A percentile compares a stretch with the other conserved stretches of the same genome.
phyloP scores from a whole-genome alignment of 2,888 invertebrate genomes.

The Andrena bicolor region DNA sequence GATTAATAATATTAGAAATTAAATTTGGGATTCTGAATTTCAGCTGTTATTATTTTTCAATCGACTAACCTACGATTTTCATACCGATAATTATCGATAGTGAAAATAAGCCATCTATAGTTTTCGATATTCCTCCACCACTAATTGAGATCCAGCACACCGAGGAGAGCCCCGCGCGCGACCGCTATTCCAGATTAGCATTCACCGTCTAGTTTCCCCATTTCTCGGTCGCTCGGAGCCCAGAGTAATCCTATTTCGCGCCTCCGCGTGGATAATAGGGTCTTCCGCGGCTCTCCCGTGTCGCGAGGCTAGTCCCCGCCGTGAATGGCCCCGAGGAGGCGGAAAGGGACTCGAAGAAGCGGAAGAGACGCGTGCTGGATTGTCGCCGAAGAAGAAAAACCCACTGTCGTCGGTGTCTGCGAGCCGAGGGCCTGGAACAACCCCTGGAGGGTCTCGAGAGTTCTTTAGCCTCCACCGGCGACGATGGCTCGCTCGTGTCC shows the following conservation, averaged over 20 bases:
- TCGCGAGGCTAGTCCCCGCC: neutral
- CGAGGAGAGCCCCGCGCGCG: no score
- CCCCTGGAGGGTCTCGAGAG: conserved; percentile 48
- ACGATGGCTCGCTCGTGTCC: conserved; percentile 34
- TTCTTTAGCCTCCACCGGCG: conserved; percentile 33
- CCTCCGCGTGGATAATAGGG: conserved; percentile 4
- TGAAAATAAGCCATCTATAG: no score
- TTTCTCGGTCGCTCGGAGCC: neutral
- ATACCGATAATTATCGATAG: no score
- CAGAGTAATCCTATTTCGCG: conserved; percentile 23
- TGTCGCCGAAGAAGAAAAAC: conserved; percentile 42
- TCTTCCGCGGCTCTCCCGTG: neutral
- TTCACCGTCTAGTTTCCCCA: conserved; percentile 14
- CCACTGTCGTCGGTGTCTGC: neutral
- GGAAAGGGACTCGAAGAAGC: conserved; percentile 43
- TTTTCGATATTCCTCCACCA: no score
- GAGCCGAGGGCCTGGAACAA: conserved; percentile 6
- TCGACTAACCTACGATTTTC: no score
- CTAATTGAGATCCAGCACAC: no score
- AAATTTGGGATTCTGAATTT: no score
- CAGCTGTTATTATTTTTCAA: no score
- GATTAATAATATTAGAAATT: no score
- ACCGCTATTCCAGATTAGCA: neutral
- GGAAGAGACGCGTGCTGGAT: conserved; percentile 51
- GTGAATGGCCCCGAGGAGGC: conserved; percentile 16